Conservation (phyloP, 2,888 invertebrate genomes). For the Platycnemis pennipes region DNA sequence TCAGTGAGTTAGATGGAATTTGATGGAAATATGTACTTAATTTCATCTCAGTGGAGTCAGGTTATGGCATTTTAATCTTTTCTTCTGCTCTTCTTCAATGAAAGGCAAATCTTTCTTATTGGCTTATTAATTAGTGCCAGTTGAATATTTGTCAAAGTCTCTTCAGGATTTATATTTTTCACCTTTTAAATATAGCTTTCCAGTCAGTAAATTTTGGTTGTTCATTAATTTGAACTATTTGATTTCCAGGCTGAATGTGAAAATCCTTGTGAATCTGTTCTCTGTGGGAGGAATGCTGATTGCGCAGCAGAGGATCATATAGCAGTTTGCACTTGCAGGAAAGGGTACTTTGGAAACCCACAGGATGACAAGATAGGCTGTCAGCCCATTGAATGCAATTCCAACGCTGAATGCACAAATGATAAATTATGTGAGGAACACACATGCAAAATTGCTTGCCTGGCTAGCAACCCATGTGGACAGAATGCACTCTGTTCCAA, state of each 20-base stretch:
- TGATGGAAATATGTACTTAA: no score
- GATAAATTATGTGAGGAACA: slow-evolving; percentile 92
- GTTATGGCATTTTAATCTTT: neutral
- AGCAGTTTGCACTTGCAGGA: slow-evolving; percentile 88
- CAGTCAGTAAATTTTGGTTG: no score
- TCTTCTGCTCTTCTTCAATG: neutral
- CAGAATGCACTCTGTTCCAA: slow-evolving; percentile 92
- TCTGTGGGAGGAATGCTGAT: slow-evolving; percentile 91
- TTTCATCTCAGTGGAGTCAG: no score
- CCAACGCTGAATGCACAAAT: slow-evolving; percentile 87
- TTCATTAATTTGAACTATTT: neutral
- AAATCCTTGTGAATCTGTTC: slow-evolving; percentile 86
- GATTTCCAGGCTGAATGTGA: slow-evolving; percentile 84
- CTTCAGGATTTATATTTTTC: neutral
- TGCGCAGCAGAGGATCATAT: slow-evolving; percentile 88
- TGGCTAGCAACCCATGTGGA: slow-evolving; percentile 91
- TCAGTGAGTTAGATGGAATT: neutral
- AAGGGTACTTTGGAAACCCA: slow-evolving; percentile 88
- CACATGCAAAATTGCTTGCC: slow-evolving; percentile 92
- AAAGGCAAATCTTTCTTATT: slow-evolving; percentile 32
- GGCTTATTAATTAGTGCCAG: neutral
- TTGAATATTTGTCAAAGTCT: no score
- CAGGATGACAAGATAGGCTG: slow-evolving; percentile 89
- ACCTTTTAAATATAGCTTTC: no score
- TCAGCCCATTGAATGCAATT: slow-evolving; percentile 88